phyloP scores from a whole-genome alignment of 2,888 invertebrate genomes.

The Ophion costatus region DNA sequence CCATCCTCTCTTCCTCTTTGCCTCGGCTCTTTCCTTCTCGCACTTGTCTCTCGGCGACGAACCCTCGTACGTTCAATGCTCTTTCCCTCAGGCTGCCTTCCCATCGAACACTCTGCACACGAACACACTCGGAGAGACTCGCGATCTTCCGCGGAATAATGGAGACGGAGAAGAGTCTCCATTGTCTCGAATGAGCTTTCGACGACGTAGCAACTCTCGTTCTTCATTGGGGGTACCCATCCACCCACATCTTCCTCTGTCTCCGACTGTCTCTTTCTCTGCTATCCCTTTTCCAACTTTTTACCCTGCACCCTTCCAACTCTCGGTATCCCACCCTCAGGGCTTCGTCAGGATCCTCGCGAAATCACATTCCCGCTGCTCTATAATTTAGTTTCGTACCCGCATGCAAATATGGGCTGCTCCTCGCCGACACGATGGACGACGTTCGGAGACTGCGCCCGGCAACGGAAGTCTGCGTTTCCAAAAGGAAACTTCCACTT shows the following conservation, averaged over 20 bases:
- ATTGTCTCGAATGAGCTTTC: conserved; percentile 67
- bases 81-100: conserved; percentile 35
- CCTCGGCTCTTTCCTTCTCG: conserved; percentile 21
- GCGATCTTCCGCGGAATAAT: conserved; percentile 55
- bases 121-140: conserved; percentile 19
- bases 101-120: conserved; percentile 49
- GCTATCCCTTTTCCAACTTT: not conserved
- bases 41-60: conserved; percentile 18
- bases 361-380: not conserved
- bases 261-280: not conserved
- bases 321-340: not conserved
- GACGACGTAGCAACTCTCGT: conserved; percentile 52
- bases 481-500: too few species aligned
- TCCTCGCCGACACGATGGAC: not conserved
- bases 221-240: conserved; percentile 20
- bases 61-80: conserved; percentile 36
- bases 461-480: too few species aligned
- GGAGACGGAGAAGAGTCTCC: conserved; percentile 56
- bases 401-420: not conserved
- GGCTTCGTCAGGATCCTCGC: not conserved
- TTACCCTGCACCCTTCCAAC: not conserved
- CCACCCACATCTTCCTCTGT: not conserved
- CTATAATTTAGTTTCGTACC: conserved; percentile 7
- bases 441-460: not conserved
- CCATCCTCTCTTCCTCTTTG: conserved; percentile 42